A percentile compares a stretch with the other conserved stretches of the same genome.
Conservation (phyloP, 2,888 invertebrate genomes). For the Melanotus villosus region DNA sequence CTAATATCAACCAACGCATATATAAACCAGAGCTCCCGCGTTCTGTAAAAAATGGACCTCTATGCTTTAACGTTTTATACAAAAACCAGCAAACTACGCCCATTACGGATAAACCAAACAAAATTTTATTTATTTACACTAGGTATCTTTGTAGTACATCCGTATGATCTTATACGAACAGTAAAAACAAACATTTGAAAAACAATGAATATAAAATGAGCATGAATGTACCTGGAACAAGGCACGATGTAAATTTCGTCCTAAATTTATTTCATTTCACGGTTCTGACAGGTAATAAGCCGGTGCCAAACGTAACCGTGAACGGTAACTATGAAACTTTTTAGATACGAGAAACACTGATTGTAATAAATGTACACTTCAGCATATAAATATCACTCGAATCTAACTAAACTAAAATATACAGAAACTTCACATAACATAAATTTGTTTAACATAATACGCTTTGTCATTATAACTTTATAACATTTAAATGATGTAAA, state of each 20-base stretch:
- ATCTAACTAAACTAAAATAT: not conserved
- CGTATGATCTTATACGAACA: not conserved
- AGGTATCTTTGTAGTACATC: too few species aligned
- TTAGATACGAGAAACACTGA: not conserved
- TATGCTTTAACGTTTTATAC: too few species aligned
- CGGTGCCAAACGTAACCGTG: not conserved
- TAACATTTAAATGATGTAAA: not conserved
- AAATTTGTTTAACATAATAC: slow-evolving; percentile 7
- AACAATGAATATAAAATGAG: slow-evolving; percentile 26
- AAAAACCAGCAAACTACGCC: too few species aligned
- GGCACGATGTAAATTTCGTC: not conserved
- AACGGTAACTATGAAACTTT: not conserved
- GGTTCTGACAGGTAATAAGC: slow-evolving; percentile 7
- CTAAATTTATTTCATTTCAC: slow-evolving; percentile 9
- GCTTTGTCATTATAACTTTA: not conserved
- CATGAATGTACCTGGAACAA: not conserved
- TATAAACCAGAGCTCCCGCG: too few species aligned
- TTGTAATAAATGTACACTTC: slow-evolving; percentile 19
- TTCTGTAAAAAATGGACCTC: too few species aligned
- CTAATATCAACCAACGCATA: too few species aligned
- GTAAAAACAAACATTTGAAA: slow-evolving; percentile 23
- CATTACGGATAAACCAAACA: too few species aligned
- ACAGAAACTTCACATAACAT: not conserved
- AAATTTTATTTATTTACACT: too few species aligned
- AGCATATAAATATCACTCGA: not conserved